Conservation (phyloP, 1,140 invertebrate genomes). For the Ephestia elutella region DNA sequence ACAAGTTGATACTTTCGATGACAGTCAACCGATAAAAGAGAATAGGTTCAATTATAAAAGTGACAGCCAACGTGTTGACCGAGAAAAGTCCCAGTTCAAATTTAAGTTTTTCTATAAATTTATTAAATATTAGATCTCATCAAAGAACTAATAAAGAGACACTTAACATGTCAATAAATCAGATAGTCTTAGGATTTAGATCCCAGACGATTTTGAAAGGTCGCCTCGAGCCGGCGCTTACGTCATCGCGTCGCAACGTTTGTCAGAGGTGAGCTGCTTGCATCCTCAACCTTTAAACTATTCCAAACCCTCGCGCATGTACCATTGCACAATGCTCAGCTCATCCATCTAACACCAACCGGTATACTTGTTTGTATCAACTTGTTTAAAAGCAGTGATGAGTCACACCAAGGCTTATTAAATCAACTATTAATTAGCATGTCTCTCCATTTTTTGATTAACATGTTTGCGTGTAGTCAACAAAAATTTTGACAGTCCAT, state of each 20-base stretch:
- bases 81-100: too few species aligned
- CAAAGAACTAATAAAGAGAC: not conserved
- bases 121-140: too few species aligned
- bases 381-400: slow-evolving; percentile 43
- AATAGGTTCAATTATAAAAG: too few species aligned
- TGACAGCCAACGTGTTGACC: too few species aligned
- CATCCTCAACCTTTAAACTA: slow-evolving; percentile 66
- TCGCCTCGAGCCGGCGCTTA: slow-evolving; percentile 30
- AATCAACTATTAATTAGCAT: slow-evolving; percentile 4
- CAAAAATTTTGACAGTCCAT: not conserved
- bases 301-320: slow-evolving; percentile 32
- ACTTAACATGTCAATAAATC: not conserved
- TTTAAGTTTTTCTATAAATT: too few species aligned
- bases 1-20: too few species aligned
- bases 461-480: not conserved
- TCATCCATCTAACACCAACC: slow-evolving; percentile 22
- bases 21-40: too few species aligned
- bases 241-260: slow-evolving; percentile 35
- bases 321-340: slow-evolving; percentile 30
- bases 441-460: not conserved
- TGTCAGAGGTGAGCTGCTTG: slow-evolving; percentile 44
- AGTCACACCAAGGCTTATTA: slow-evolving; percentile 29
- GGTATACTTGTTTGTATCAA: slow-evolving; percentile 30
- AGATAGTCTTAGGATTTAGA: not conserved
- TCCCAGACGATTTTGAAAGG: slow-evolving; percentile 28